These are phyloP conservation scores for Cyprinodon variegatus DNA, from an alignment of 2,113 vertebrate genomes.

Conservation along the genomic window DNA sequence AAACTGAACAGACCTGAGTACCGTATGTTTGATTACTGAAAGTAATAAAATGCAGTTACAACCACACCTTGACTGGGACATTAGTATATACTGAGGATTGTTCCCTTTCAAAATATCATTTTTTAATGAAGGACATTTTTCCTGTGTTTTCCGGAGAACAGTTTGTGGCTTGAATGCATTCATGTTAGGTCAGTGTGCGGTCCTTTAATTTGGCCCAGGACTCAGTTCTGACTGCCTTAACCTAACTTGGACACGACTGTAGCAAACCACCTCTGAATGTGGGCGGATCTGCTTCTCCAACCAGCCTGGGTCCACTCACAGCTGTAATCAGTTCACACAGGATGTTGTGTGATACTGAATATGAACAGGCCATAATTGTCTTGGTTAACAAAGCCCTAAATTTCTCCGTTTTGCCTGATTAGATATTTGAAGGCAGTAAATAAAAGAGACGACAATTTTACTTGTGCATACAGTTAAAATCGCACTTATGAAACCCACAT, in stretches of 20 bases:
- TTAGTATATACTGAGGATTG: neutral
- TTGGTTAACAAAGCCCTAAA: neutral
- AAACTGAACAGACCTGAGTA: too few relatives aligned
- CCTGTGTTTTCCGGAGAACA: neutral
- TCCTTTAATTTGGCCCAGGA: neutral
- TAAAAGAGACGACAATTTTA: constrained; percentile 45
- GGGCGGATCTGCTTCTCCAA: neutral
- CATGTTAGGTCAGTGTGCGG: neutral
- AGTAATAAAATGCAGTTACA: too few relatives aligned
- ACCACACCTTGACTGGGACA: neutral
- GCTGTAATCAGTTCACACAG: neutral
- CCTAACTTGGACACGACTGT: neutral
- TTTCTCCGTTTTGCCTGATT: constrained; percentile 34
- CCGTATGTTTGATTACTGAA: too few relatives aligned
- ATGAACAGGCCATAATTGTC: neutral
- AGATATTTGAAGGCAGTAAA: constrained; percentile 49
- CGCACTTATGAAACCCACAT: constrained; percentile 56
- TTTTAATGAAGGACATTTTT: neutral
- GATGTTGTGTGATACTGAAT: neutral
- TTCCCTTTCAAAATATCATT: too few relatives aligned
- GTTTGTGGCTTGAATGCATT: neutral
- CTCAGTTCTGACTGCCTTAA: neutral
- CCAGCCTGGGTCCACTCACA: too few relatives aligned
- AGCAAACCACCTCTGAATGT: neutral
- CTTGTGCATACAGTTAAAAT: constrained; percentile 47